Evolutionary conservation across 2,113 vertebrate genomes (phyloP), one percentile per base, ranked within the genome.

Genomic region (Sorex araneus): DNA sequence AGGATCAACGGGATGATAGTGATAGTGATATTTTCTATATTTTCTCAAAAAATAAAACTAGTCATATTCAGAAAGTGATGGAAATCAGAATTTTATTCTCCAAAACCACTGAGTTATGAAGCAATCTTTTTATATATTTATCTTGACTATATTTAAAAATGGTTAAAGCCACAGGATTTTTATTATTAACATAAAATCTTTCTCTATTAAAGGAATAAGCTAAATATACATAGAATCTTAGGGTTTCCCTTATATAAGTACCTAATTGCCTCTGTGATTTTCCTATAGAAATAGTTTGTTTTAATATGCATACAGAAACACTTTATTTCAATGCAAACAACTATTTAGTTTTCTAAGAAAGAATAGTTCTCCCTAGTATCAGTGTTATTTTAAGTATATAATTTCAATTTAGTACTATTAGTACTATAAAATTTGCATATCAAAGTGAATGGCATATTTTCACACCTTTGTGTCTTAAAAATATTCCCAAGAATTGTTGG

Each of bases 281-380:
- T 91, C 54, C 40, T 74, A 3, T 43, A 8, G 9, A 89, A 79
- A 64, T 27, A 25, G 69, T n/a, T n/a, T n/a, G n/a, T n/a, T 83
- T 70, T 30, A 45, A 50, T 32, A 0, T 87, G 4, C 54, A 1
- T 57, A 10, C 1, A 78, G 64, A 90, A 82, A 64, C 2, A 30
- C 1, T 43, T 84, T 69, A 7, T 32, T 27, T 81, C 70, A 92
- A 63, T 78, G 43, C 76, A 90, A 93, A 82, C 8, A 71, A 79
- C 2, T 23, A 34, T 64, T 66, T 77, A 10, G 71, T 90, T 96
- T 94, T 74, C 50, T 90, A 50, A 34, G 5, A 88, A n/a, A n/a
- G n/a, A 5, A 64, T 34, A 15, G 7, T 23, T 82, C 74, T 93
- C 15, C 27, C 30, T 70, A 23, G 12, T 69, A 27, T 64, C 1